Evolutionary conservation across 2,113 vertebrate genomes (phyloP).

Genomic region (Baryphthengus martii): DNA sequence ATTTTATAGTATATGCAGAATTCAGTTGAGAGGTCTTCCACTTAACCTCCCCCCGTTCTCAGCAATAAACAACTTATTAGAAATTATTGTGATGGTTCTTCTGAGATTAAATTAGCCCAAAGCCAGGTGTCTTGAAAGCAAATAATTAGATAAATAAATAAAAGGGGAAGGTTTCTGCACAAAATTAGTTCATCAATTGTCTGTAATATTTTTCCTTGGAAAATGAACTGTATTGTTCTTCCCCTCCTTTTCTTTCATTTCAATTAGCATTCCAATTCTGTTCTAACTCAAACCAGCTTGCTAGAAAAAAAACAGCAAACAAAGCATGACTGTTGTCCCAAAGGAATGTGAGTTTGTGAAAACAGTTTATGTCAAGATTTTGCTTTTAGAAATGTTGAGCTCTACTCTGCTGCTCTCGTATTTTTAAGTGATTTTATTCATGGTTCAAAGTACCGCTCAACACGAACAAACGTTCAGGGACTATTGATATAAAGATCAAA

Average conservation of each 20-base stretch:
- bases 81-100: not conserved
- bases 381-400: not conserved
- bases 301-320: slow-evolving; percentile 3
- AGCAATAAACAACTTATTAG: not conserved
- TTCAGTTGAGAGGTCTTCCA: not conserved
- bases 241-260: not conserved
- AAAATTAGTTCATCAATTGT: not conserved
- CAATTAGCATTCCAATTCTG: not conserved
- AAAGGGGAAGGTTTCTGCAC: not conserved
- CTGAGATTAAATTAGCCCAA: not conserved
- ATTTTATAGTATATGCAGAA: not conserved
- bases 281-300: not conserved
- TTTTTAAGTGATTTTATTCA: slow-evolving; percentile 7
- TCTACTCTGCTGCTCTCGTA: not conserved
- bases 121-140: not conserved
- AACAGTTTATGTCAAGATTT: slow-evolving; percentile 24
- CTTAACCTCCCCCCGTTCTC: not conserved
- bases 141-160: not conserved
- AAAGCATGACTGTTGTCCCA: not conserved
- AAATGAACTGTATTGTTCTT: not conserved
- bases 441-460: slow-evolving; percentile 32
- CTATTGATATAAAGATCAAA: slow-evolving; percentile 49
- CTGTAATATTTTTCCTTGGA: not conserved
- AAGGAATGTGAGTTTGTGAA: not conserved
- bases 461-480: slow-evolving; percentile 18